phyloP scores from a whole-genome alignment of 2,113 vertebrate genomes.

The Ophthalmolycus amberensis region DNA sequence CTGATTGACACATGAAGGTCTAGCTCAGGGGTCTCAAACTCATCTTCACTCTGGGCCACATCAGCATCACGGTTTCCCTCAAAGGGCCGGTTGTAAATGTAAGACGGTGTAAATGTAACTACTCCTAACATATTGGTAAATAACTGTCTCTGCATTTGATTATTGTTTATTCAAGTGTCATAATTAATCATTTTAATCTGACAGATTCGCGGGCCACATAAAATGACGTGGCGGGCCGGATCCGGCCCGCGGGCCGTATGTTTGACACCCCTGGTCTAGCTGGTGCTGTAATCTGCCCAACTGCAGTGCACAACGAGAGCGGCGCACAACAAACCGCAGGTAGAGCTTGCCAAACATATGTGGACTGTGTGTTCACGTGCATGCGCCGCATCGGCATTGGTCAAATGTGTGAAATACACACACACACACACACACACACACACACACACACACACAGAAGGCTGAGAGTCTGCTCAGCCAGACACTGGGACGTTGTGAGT shows the following conservation, averaged over 20 bases:
- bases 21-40: neutral
- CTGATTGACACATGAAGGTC: constrained; percentile 35
- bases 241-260: too few species aligned
- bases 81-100: too few species aligned
- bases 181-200: too few species aligned
- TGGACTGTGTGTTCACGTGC: neutral
- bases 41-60: too few species aligned
- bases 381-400: neutral
- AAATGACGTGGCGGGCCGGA: too few species aligned
- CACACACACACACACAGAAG: constrained; percentile 28
- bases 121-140: too few species aligned
- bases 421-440: constrained; percentile 3
- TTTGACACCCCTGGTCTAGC: neutral
- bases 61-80: too few species aligned
- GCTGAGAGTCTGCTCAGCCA: constrained; percentile 56
- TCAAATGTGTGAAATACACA: constrained; percentile 26
- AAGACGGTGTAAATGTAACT: too few species aligned
- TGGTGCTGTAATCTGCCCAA: neutral
- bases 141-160: too few species aligned
- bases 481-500: constrained; percentile 49
- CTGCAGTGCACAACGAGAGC: neutral
- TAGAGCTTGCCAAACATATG: neutral
- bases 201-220: too few species aligned
- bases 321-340: constrained; percentile 3
- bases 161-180: too few species aligned